phyloP scores from a whole-genome alignment of 2,797 vertebrate species.

The Gobio occitaniae region DNA sequence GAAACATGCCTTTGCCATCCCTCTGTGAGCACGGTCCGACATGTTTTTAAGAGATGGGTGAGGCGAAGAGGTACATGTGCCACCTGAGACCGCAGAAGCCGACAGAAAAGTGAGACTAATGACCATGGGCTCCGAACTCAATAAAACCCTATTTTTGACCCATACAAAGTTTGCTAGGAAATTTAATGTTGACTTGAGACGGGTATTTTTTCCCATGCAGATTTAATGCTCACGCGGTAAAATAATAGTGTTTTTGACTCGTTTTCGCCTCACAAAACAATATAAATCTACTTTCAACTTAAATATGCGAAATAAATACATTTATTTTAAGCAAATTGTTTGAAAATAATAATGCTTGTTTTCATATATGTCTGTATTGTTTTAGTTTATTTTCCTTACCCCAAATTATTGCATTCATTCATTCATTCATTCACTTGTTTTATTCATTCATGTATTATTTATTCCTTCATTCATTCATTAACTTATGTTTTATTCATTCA shows the following conservation, averaged over 20 bases:
- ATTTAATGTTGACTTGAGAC: conserved; percentile 31
- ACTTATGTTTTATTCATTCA: no score
- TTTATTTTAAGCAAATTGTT: neutral
- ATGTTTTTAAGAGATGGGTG: conserved; percentile 57
- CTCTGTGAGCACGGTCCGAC: conserved; percentile 48
- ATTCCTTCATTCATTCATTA: neutral
- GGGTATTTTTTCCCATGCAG: neutral
- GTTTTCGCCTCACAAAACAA: neutral
- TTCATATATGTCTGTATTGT: neutral
- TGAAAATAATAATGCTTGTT: neutral
- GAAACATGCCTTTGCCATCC: conserved; percentile 64
- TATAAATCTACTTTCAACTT: neutral
- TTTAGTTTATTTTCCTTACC: neutral
- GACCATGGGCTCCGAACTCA: conserved; percentile 48
- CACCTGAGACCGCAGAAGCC: conserved; percentile 53
- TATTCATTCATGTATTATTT: neutral
- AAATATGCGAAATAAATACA: no score
- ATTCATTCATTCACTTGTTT: neutral
- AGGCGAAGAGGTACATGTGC: conserved; percentile 57
- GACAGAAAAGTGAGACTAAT: conserved; percentile 61
- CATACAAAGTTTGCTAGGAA: conserved; percentile 42
- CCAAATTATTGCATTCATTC: neutral
- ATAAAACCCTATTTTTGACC: conserved; percentile 51
- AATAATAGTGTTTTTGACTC: neutral
- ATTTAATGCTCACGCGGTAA: neutral